phyloP scores from a whole-genome alignment of 2,113 vertebrate genomes.

The Cettia cetti region DNA sequence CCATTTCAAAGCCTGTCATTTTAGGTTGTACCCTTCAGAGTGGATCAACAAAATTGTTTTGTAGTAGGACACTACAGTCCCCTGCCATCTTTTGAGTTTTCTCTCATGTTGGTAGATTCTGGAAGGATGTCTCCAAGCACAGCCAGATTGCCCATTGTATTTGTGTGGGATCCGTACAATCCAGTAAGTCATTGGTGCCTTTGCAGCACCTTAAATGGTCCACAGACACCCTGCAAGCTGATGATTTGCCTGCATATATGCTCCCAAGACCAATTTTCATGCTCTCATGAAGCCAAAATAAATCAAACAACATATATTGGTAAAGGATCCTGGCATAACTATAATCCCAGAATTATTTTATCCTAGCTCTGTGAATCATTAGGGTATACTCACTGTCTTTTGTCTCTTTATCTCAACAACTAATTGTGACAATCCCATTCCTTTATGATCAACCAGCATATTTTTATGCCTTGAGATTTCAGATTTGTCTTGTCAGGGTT shows the following conservation, averaged over 20 bases:
- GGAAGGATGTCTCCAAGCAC: not conserved
- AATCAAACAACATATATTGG: not conserved
- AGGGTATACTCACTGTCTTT: not conserved
- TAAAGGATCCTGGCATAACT: not conserved
- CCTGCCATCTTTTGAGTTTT: not conserved
- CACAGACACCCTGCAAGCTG: not conserved
- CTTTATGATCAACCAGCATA: not conserved
- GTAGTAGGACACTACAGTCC: not conserved
- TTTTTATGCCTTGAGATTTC: not conserved
- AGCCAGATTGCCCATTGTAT: not conserved
- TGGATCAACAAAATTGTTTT: not conserved
- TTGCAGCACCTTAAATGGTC: not conserved
- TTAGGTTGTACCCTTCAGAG: not conserved
- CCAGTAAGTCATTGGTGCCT: fast-evolving
- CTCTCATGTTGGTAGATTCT: fast-evolving
- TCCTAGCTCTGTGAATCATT: not conserved
- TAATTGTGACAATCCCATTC: not conserved
- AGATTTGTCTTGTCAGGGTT: not conserved
- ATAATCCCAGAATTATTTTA: not conserved
- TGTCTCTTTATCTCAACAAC: not conserved
- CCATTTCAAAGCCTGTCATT: not conserved
- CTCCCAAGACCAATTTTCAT: not conserved
- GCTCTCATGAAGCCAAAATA: not conserved
- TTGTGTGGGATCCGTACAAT: not conserved
- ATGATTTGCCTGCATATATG: not conserved